These are phyloP conservation scores for Terrapene triunguis DNA, from an alignment of 2,113 vertebrate species.

Conservation along the genomic window DNA sequence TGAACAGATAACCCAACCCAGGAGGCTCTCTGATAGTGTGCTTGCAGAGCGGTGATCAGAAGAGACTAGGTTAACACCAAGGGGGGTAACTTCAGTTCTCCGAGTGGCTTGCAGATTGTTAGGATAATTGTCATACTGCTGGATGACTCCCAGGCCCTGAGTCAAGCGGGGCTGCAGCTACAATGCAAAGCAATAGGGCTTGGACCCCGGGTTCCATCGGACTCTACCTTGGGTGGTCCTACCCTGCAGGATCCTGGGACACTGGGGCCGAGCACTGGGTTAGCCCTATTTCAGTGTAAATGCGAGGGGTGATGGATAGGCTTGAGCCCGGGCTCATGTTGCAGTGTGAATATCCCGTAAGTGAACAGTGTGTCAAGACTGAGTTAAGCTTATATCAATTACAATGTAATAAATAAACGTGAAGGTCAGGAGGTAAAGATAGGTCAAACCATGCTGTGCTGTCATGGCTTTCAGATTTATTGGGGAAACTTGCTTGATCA, in stretches of 20 bases:
- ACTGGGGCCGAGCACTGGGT: neutral
- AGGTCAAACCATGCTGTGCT: too few relatives aligned
- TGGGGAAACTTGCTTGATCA: too few relatives aligned
- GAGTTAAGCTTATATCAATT: too few relatives aligned
- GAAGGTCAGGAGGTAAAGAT: too few relatives aligned
- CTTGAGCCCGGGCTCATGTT: neutral
- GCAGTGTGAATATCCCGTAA: neutral
- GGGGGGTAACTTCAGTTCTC: neutral
- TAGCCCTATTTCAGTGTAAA: neutral
- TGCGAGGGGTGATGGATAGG: neutral
- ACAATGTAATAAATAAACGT: too few relatives aligned
- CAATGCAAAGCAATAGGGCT: neutral
- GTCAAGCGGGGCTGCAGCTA: neutral
- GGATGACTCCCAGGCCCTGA: neutral
- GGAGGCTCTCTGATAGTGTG: neutral
- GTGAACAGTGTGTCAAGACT: too few relatives aligned
- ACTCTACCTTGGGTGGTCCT: neutral
- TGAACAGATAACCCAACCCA: neutral
- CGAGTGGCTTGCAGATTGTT: neutral
- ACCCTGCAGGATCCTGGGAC: neutral
- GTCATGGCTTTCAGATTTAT: too few relatives aligned
- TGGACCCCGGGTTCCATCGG: neutral
- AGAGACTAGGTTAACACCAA: neutral
- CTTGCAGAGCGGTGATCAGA: neutral
- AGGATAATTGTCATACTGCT: neutral